phyloP scores from a whole-genome alignment of 2,113 vertebrate genomes.

The Chrysemys picta region DNA sequence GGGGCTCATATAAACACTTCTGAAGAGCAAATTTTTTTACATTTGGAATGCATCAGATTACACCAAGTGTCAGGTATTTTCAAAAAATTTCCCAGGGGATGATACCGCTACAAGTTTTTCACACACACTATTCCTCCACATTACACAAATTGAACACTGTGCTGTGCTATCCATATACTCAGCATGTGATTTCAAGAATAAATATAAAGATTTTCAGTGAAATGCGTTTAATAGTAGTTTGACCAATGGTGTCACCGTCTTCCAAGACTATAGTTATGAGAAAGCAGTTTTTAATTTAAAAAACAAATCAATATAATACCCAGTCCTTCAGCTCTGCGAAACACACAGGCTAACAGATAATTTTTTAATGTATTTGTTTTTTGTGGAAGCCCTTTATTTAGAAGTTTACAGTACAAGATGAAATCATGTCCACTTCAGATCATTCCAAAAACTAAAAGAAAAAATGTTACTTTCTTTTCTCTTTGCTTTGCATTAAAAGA shows the following conservation, averaged over 20 bases:
- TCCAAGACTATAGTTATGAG: neutral
- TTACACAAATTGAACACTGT: neutral
- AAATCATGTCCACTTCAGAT: neutral
- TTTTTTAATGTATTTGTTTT: neutral
- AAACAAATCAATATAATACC: neutral
- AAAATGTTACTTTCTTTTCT: neutral
- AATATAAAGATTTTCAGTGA: neutral
- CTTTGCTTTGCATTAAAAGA: neutral
- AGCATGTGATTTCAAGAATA: rapidly evolving
- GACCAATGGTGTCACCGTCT: neutral
- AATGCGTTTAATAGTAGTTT: neutral
- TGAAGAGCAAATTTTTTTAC: neutral
- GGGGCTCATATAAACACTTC: constrained; percentile 51
- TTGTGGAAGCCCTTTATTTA: constrained; percentile 25
- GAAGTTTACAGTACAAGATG: neutral
- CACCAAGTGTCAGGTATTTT: constrained; percentile 47
- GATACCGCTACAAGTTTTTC: constrained; percentile 34
- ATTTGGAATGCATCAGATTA: constrained; percentile 49
- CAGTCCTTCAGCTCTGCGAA: neutral
- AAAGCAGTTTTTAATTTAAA: neutral
- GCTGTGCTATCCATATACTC: neutral
- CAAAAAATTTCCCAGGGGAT: constrained; percentile 37
- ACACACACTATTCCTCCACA: neutral
- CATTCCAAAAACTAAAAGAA: neutral
- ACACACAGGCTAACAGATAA: neutral